A percentile compares a stretch with the other conserved stretches of the same genome.
Evolutionary conservation across 2,888 invertebrate genomes (phyloP).

Genomic region (Alcis repandata): DNA sequence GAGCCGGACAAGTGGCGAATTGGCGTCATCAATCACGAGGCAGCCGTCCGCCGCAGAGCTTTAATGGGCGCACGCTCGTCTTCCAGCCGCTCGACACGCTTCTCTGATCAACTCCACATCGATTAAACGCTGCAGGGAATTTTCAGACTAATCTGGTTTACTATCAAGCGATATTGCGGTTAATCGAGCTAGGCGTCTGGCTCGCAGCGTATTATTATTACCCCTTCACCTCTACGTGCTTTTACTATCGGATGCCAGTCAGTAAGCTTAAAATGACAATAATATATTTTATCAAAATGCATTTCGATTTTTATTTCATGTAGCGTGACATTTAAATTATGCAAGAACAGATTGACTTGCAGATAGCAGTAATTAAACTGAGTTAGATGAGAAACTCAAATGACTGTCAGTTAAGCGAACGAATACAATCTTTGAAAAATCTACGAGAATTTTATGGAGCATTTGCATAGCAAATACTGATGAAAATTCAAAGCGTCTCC

Average conservation of each 20-base stretch:
- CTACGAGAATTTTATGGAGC: constrained; percentile 51
- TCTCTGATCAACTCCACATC: constrained; percentile 61
- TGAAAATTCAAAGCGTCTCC: constrained; percentile 64
- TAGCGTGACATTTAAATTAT: not conserved
- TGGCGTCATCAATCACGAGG: constrained; percentile 80
- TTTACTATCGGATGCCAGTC: not conserved
- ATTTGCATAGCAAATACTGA: constrained; percentile 66
- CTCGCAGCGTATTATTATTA: constrained; percentile 20
- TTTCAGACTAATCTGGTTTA: constrained; percentile 45
- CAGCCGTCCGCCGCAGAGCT: constrained; percentile 68
- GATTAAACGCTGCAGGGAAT: constrained; percentile 53
- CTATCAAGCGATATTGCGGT: constrained; percentile 38
- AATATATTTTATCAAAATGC: not conserved
- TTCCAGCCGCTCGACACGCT: constrained; percentile 59
- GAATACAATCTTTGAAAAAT: constrained; percentile 54
- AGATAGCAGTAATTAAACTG: constrained; percentile 32
- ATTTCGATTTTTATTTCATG: not conserved
- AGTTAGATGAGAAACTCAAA: constrained; percentile 34
- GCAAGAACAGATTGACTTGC: constrained; percentile 21
- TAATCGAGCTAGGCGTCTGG: constrained; percentile 30
- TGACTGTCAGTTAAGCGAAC: constrained; percentile 42
- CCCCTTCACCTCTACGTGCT: constrained; percentile 9
- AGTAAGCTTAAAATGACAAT: constrained; percentile 4
- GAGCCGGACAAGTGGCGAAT: constrained; percentile 74
- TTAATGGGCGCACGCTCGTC: constrained; percentile 69